A percentile compares a stretch with the other conserved stretches of the same genome.
Conservation (phyloP, 2,797 vertebrate genomes). For the Oreortyx pictus region DNA sequence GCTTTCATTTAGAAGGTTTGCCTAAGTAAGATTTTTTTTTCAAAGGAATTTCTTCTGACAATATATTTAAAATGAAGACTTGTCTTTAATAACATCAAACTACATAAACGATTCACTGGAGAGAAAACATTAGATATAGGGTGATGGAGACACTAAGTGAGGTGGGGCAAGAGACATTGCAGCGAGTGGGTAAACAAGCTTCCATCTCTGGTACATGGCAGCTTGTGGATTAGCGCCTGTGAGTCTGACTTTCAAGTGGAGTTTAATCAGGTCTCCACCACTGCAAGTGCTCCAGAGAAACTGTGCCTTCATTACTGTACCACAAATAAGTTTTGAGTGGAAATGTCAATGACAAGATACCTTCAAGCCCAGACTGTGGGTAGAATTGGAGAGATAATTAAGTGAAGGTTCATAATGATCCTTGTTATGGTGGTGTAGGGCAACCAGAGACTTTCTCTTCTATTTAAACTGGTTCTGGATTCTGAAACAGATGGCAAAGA, state of each 20-base stretch:
- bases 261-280: conserved; percentile 30
- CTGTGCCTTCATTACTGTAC: background rate
- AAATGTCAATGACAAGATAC: conserved; percentile 7
- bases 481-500: conserved; percentile 39
- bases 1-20: conserved; percentile 2
- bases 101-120: conserved; percentile 48
- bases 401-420: conserved; percentile 1
- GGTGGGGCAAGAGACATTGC: conserved; percentile 30
- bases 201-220: background rate
- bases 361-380: background rate
- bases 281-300: conserved; percentile 14
- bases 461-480: conserved; percentile 33
- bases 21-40: conserved; percentile 15
- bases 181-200: conserved; percentile 37
- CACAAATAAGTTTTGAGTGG: background rate
- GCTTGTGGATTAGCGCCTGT: background rate
- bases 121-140: background rate
- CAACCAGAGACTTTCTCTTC: background rate
- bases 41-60: conserved; percentile 36
- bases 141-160: background rate
- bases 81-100: conserved; percentile 54
- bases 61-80: conserved; percentile 10
- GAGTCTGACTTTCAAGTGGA: conserved; percentile 11
- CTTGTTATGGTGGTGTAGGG: background rate
- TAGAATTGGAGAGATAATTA: background rate